phyloP scores from a whole-genome alignment of 2,888 invertebrate species.

The Aethes cnicana region DNA sequence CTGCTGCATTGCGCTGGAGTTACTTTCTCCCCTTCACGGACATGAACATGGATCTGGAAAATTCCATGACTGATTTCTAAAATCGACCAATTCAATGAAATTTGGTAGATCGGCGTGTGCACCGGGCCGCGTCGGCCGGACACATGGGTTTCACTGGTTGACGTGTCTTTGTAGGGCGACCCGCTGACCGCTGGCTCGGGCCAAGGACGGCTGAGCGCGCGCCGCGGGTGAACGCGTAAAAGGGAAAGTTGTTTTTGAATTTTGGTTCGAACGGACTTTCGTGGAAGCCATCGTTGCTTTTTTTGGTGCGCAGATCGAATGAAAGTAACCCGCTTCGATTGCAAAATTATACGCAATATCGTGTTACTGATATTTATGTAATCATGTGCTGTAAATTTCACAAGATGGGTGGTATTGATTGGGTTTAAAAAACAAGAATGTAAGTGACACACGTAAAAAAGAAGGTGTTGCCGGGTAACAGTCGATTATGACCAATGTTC shows the following conservation, averaged over 20 bases:
- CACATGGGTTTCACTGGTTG: constrained; percentile 8
- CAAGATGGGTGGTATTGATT: no score
- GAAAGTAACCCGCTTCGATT: constrained; percentile 2
- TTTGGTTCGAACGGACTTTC: neutral
- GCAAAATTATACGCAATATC: constrained; percentile 3
- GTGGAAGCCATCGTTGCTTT: neutral
- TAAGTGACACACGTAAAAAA: no score
- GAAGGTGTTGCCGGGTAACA: no score
- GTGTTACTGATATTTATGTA: no score
- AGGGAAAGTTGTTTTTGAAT: constrained; percentile 10
- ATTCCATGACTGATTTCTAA: neutral
- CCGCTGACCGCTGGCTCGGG: neutral
- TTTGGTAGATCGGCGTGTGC: neutral
- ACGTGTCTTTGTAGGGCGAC: constrained; percentile 6
- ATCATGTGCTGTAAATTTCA: no score
- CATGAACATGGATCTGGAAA: no score
- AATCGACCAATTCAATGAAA: neutral
- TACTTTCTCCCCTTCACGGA: no score
- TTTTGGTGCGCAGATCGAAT: neutral
- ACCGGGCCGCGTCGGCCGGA: constrained; percentile 5
- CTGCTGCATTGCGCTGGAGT: no score
- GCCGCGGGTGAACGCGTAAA: constrained; percentile 1
- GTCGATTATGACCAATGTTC: no score
- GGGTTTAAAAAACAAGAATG: no score
- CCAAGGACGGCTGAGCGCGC: constrained; percentile 7